These are phyloP conservation scores for Turritopsis dohrnii DNA, from an alignment of 30 jellyfish, hydroid and myxozoan genomes.

Conservation along the genomic window DNA sequence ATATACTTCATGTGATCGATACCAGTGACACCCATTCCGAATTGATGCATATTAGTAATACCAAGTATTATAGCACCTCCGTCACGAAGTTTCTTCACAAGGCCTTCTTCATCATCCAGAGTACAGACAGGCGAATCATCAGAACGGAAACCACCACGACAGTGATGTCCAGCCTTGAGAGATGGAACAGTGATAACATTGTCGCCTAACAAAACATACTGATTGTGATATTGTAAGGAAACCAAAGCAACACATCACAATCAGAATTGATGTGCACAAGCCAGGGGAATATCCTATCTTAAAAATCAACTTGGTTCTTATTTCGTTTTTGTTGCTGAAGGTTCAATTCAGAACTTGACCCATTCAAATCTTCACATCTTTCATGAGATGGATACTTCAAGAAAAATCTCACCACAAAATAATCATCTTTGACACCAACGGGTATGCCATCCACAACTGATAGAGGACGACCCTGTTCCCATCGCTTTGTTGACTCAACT, in stretches of 20 bases:
- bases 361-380: too few species aligned
- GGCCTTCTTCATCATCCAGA: slow-evolving; percentile 55
- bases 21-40: slow-evolving; percentile 88
- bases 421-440: slow-evolving; percentile 67
- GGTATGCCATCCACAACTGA: slow-evolving; percentile 96
- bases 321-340: too few species aligned
- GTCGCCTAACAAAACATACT: neutral
- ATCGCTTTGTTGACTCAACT: slow-evolving; percentile 67
- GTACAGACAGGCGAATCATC: slow-evolving; percentile 42
- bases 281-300: too few species aligned
- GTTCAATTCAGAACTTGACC: too few species aligned
- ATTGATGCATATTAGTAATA: slow-evolving; percentile 74
- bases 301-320: too few species aligned
- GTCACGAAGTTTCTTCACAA: slow-evolving; percentile 50
- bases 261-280: too few species aligned
- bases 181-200: neutral
- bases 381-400: too few species aligned
- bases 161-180: slow-evolving; percentile 61
- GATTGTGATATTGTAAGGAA: too few species aligned
- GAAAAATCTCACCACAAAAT: slow-evolving; percentile 52
- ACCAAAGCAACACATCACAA: too few species aligned
- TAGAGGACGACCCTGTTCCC: slow-evolving; percentile 58
- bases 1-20: slow-evolving; percentile 65
- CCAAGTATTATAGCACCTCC: slow-evolving; percentile 93
- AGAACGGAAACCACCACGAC: slow-evolving; percentile 54